These are phyloP conservation scores for Montipora cactus DNA, from an alignment of 64 coral and sea anemone species.

Conservation along the genomic window DNA sequence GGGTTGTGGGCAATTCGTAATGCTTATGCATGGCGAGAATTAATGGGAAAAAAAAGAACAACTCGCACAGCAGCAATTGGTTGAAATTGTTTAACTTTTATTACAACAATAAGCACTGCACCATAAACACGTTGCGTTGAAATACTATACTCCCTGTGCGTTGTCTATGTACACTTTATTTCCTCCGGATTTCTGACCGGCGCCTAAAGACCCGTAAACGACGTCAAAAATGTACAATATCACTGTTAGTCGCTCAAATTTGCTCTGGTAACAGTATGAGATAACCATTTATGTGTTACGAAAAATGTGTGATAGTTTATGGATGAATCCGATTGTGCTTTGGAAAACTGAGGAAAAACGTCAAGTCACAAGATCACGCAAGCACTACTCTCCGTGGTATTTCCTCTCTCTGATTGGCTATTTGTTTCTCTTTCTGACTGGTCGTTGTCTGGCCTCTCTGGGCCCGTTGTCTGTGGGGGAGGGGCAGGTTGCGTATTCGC, in stretches of 20 bases:
- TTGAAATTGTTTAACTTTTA: neutral
- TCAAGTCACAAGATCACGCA: slow-evolving; percentile 3
- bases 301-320: no score
- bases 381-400: neutral
- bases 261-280: no score
- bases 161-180: neutral
- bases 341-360: neutral
- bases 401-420: neutral
- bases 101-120: neutral
- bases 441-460: neutral
- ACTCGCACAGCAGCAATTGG: no score
- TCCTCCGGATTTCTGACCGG: neutral
- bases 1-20: no score
- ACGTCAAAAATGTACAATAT: no score
- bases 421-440: neutral
- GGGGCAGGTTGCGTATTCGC: slow-evolving; percentile 16
- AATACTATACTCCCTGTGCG: neutral
- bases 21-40: no score
- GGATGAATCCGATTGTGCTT: neutral
- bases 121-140: neutral
- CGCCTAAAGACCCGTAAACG: neutral
- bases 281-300: no score
- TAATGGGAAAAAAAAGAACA: no score
- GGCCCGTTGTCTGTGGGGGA: neutral
- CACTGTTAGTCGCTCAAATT: no score